Conservation (phyloP, 1,140 invertebrate species). For the Drosophila nigromelanica region DNA sequence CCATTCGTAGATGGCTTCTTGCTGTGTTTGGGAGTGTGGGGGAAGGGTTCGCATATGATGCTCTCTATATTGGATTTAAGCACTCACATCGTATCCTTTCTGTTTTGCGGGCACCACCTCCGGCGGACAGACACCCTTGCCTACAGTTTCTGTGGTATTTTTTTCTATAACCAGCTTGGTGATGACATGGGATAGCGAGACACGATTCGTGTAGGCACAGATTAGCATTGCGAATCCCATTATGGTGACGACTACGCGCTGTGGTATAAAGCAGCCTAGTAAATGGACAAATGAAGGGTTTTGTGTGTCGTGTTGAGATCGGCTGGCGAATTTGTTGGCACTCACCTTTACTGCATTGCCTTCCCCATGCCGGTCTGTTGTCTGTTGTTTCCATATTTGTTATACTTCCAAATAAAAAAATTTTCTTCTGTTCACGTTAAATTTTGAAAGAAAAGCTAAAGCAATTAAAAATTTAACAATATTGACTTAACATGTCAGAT, state of each 20-base stretch:
- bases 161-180: conserved; percentile 22
- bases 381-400: conserved; percentile 15
- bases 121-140: conserved; percentile 9
- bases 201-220: conserved; percentile 24
- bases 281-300: no score
- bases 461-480: no score
- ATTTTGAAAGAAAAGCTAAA: no score
- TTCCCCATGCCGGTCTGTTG: conserved; percentile 16
- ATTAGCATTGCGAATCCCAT: conserved; percentile 28
- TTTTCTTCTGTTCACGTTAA: no score
- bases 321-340: neutral
- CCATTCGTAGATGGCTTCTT: conserved; percentile 32
- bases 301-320: no score
- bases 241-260: conserved; percentile 13
- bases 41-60: no score
- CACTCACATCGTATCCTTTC: neutral
- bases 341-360: conserved; percentile 12
- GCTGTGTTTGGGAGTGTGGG: neutral
- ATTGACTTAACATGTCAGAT: no score
- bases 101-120: neutral
- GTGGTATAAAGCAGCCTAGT: conserved; percentile 16
- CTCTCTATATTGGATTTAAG: no score
- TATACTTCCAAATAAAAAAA: no score
- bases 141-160: conserved; percentile 9
- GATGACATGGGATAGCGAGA: conserved; percentile 37